Conservation (phyloP, 1,140 invertebrate species). For the Aphelinus certus region DNA sequence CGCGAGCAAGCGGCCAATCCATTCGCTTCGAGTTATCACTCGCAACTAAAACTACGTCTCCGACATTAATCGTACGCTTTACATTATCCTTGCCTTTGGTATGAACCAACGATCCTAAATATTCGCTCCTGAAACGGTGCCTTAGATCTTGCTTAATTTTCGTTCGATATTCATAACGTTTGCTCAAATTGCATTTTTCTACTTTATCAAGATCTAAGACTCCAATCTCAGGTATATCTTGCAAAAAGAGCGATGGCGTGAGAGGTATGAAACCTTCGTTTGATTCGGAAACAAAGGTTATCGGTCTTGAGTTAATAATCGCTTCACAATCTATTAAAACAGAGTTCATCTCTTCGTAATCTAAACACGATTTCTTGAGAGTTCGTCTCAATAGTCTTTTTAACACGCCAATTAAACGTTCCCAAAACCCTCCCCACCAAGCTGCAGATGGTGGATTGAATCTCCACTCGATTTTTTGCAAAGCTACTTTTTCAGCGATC, state of each 20-base stretch:
- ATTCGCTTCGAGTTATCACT: too few relatives aligned
- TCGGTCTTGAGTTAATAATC: constrained; percentile 51
- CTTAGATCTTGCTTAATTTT: too few relatives aligned
- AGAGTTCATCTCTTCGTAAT: constrained; percentile 51
- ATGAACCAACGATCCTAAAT: too few relatives aligned
- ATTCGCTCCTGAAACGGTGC: too few relatives aligned
- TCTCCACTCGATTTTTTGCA: background rate
- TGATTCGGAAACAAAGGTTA: constrained; percentile 55
- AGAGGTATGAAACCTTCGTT: constrained; percentile 32
- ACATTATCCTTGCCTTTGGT: too few relatives aligned
- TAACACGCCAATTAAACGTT: background rate
- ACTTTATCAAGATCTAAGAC: constrained; percentile 38
- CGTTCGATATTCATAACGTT: background rate
- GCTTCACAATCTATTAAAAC: constrained; percentile 50
- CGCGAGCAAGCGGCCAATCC: too few relatives aligned
- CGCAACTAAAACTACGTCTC: too few relatives aligned
- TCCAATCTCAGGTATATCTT: constrained; percentile 38
- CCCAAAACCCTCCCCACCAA: constrained; percentile 8
- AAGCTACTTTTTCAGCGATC: background rate
- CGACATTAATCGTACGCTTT: too few relatives aligned
- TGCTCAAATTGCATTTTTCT: background rate
- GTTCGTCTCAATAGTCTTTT: constrained; percentile 32
- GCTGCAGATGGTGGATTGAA: background rate
- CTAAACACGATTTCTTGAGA: constrained; percentile 41
- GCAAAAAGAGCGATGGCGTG: constrained; percentile 47